Evolutionary conservation across 1,140 invertebrate genomes (phyloP), one percentile per base, ranked within the genome.

Genomic region (Philotrypesis tridentata): DNA sequence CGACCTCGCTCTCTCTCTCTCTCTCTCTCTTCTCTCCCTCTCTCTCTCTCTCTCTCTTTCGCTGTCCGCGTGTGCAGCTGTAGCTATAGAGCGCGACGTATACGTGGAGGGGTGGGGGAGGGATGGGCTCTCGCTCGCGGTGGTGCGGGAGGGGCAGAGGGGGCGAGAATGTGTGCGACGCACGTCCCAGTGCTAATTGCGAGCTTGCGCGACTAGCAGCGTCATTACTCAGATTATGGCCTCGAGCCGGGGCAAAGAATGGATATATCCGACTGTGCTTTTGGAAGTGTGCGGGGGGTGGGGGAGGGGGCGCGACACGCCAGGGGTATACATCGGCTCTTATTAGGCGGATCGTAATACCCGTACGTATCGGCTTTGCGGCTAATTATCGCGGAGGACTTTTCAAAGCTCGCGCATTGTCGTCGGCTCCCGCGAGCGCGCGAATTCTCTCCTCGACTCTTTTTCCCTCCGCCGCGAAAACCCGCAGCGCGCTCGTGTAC

Each of bases 101-200:
- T n/a, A n/a, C n/a, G n/a, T n/a, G n/a, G 40, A 43, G 40, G 40
- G 4, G 40, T 12, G 17, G 40, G 40, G 40, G 40, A 9, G 2
- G 40, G 40, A 11, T 37, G 33, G 12, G 40, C 40, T 43, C 12
- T 14, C 8, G 33, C 33, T 37, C n/a, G n/a, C n/a, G n/a, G 4
- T 37, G 9, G 4, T 37, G 33, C 33, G 9, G 33, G 33, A 37
- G 33, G 9, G 33, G 33, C 3, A 37, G 40, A 9, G 61, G 12
- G 25, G 61, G 25, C 25, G 61, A 65, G 23, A 65, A 65, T 65
- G 48, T 27, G 31, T n/a, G 71, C 17, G 21, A n/a, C n/a, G n/a
- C n/a, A n/a, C 1, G 29, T 63, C 73, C 40, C 37, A n/a, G 60
- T 27, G 40, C 65, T 82, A 76, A 82, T 82, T 82, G 40, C 73